Percentiles rank a stretch among this genome's conserved stretches.
Evolutionary conservation across 2,888 invertebrate genomes (phyloP).

Genomic region (Stenichneumon culpator): DNA sequence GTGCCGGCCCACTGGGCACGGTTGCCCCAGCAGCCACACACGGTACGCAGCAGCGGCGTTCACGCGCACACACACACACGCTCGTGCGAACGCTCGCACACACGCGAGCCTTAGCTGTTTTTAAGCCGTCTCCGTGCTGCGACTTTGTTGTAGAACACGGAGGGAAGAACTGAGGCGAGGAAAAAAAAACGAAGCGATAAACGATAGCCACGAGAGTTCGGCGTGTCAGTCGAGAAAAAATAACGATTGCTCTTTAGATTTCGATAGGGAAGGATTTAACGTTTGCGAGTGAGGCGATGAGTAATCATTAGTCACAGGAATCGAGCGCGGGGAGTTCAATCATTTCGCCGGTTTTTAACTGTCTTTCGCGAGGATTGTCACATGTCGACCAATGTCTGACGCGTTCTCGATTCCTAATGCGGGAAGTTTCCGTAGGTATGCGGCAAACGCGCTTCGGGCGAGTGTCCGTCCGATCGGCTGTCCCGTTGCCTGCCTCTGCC

Average conservation of each 20-base stretch:
- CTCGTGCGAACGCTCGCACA: not conserved
- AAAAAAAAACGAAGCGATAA: not conserved
- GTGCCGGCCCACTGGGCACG: constrained; percentile 65
- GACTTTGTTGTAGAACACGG: not conserved
- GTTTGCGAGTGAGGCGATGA: not conserved
- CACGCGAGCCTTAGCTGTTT: not conserved
- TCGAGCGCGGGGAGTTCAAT: constrained; percentile 5
- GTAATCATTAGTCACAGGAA: constrained; percentile 22
- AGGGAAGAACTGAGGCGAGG: not conserved
- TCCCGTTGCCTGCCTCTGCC: not conserved
- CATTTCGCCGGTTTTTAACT: constrained; percentile 16
- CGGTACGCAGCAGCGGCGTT: constrained; percentile 7
- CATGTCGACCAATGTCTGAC: constrained; percentile 2
- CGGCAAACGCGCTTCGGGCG: not conserved
- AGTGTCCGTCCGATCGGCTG: constrained; percentile 2
- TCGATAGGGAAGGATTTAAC: not conserved
- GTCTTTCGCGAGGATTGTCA: constrained; percentile 18
- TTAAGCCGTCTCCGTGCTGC: not conserved
- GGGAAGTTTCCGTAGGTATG: not conserved
- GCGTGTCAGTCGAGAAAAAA: constrained; percentile 29
- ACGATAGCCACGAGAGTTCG: constrained; percentile 10
- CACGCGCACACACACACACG: not conserved
- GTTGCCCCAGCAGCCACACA: constrained; percentile 15
- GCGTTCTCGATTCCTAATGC: constrained; percentile 11
- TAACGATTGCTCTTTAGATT: not conserved